Conservation (phyloP, 1,140 invertebrate species). For the Drosophila carrolli region DNA sequence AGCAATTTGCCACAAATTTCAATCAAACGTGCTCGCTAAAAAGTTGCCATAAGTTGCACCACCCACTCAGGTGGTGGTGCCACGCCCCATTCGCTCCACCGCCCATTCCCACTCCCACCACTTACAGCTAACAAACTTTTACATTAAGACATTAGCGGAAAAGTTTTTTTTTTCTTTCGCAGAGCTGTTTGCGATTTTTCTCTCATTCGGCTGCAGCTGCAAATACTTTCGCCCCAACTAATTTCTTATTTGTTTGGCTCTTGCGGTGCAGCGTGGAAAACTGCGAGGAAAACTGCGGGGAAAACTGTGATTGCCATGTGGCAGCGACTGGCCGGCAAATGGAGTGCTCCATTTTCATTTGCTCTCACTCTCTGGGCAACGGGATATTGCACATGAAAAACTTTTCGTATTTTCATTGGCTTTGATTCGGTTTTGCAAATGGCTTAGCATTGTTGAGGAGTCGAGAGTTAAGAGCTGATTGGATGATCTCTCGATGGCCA, state of each 20-base stretch:
- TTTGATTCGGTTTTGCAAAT: slow-evolving; percentile 59
- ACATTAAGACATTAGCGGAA: slow-evolving; percentile 82
- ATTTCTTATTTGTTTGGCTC: slow-evolving; percentile 81
- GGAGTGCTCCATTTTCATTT: slow-evolving; percentile 78
- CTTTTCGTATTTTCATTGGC: slow-evolving; percentile 72
- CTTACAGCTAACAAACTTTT: slow-evolving; percentile 76
- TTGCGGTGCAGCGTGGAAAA: slow-evolving; percentile 43
- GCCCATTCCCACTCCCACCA: slow-evolving; percentile 17
- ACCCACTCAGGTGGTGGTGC: slow-evolving; percentile 49
- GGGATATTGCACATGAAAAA: slow-evolving; percentile 74
- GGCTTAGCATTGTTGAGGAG: slow-evolving; percentile 56
- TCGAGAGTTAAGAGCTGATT: slow-evolving; percentile 42
- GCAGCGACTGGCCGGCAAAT: slow-evolving; percentile 47
- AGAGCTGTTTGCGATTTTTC: slow-evolving; percentile 62
- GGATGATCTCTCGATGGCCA: slow-evolving; percentile 61
- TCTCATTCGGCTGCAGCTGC: slow-evolving; percentile 67
- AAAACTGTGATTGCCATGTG: slow-evolving; percentile 24
- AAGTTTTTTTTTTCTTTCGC: slow-evolving; percentile 59
- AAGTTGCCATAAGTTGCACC: slow-evolving; percentile 70
- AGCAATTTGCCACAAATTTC: slow-evolving; percentile 80
- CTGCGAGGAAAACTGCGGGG: slow-evolving; percentile 5
- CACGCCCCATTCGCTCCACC: slow-evolving; percentile 4
- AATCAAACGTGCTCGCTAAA: slow-evolving; percentile 78
- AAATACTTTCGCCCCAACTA: slow-evolving; percentile 77
- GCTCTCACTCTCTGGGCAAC: slow-evolving; percentile 36